Percentiles rank a stretch among this genome's conserved stretches.
These are phyloP conservation scores for Taurulus bubalis DNA, from an alignment of 2,113 vertebrate genomes.

Conservation along the genomic window DNA sequence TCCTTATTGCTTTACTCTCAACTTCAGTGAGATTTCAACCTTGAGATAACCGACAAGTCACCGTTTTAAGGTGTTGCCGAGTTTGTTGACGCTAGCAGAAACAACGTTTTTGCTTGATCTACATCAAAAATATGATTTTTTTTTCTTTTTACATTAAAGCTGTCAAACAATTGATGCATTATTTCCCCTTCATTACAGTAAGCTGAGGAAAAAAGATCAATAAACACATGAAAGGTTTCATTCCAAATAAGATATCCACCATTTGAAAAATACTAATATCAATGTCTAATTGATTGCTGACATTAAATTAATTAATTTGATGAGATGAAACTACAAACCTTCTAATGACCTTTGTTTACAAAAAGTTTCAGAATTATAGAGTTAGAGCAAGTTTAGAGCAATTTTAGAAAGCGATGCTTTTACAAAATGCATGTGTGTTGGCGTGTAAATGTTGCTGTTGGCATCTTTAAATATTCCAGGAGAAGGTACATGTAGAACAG, in stretches of 20 bases:
- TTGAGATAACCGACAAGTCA: not conserved
- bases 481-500: slow-evolving; percentile 33
- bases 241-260: slow-evolving; percentile 23
- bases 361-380: slow-evolving; percentile 19
- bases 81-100: not conserved
- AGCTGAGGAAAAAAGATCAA: not conserved
- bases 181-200: slow-evolving; percentile 15
- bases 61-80: slow-evolving; percentile 4
- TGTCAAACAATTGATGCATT: slow-evolving; percentile 11
- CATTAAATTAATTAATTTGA: slow-evolving; percentile 16
- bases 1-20: slow-evolving; percentile 24
- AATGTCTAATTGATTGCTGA: slow-evolving; percentile 31
- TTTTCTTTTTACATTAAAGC: slow-evolving; percentile 29
- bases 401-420: slow-evolving; percentile 31
- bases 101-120: slow-evolving; percentile 33
- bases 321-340: slow-evolving; percentile 10
- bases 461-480: slow-evolving; percentile 42
- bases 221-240: slow-evolving; percentile 1
- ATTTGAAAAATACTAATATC: slow-evolving; percentile 49
- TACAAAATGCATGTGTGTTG: slow-evolving; percentile 41
- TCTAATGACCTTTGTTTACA: slow-evolving; percentile 11
- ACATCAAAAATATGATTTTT: slow-evolving; percentile 38
- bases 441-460: slow-evolving; percentile 13
- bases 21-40: slow-evolving; percentile 1
- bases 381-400: slow-evolving; percentile 23